These are phyloP conservation scores for Asobara japonica DNA, from an alignment of 1,140 invertebrate species.

Conservation along the genomic window DNA sequence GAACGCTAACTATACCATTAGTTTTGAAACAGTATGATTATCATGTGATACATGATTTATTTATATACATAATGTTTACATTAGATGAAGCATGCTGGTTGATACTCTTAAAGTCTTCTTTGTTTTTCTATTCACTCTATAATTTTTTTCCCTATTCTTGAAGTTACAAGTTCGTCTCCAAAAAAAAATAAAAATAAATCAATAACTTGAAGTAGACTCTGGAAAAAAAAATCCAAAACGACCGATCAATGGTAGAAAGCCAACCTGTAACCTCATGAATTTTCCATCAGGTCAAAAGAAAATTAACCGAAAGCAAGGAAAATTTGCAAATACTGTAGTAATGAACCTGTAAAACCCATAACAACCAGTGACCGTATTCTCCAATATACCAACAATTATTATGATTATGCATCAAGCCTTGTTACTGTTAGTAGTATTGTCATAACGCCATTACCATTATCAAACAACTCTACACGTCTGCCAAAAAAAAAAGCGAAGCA, in stretches of 20 bases:
- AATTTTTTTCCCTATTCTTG: slow-evolving; percentile 22
- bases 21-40: slow-evolving; percentile 11
- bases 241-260: too few relatives aligned
- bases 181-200: too few relatives aligned
- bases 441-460: neutral
- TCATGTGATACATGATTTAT: neutral
- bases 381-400: neutral
- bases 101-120: slow-evolving; percentile 46
- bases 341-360: neutral
- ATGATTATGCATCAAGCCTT: neutral
- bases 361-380: neutral
- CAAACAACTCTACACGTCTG: neutral
- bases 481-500: too few relatives aligned
- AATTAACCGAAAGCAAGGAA: neutral
- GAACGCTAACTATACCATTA: slow-evolving; percentile 32
- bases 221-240: too few relatives aligned
- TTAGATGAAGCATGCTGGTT: slow-evolving; percentile 53
- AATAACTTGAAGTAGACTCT: too few relatives aligned
- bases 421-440: neutral
- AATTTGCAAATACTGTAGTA: neutral
- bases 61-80: slow-evolving; percentile 43
- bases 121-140: slow-evolving; percentile 21
- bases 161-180: neutral
- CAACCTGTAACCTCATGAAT: neutral
- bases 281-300: neutral